These are phyloP conservation scores for Tauraco hartlaubi DNA, from an alignment of 2,797 vertebrate species.

Conservation along the genomic window DNA sequence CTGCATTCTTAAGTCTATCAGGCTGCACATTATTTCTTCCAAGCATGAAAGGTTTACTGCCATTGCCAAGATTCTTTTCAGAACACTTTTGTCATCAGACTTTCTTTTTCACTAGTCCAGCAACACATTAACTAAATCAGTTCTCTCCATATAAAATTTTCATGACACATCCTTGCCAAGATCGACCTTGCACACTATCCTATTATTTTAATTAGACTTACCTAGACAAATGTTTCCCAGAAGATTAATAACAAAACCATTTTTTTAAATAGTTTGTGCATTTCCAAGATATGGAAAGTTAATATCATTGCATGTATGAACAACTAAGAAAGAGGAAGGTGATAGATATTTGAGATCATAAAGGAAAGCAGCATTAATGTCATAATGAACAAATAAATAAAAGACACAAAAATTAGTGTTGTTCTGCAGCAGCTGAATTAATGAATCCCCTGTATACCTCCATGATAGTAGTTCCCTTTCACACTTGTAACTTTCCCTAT, in stretches of 20 bases:
- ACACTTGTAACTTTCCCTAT: neutral
- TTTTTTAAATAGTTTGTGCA: rapidly evolving
- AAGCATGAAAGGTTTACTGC: neutral
- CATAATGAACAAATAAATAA: neutral
- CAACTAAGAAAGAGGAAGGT: neutral
- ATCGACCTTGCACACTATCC: neutral
- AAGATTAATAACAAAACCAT: neutral
- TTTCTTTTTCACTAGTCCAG: neutral
- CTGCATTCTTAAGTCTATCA: neutral
- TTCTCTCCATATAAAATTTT: neutral
- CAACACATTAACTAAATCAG: neutral
- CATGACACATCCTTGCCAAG: neutral
- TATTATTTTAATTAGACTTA: neutral
- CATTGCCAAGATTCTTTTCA: neutral
- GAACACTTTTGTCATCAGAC: neutral
- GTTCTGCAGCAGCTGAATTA: neutral
- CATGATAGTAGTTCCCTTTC: neutral
- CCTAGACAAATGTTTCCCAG: neutral
- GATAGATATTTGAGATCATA: neutral
- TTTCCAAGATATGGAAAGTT: neutral
- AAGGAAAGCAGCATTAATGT: neutral
- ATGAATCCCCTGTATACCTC: neutral
- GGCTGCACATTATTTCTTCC: neutral
- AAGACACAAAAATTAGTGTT: neutral
- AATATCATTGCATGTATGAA: neutral